Percentiles rank a stretch among this genome's conserved stretches.
Evolutionary conservation across 1,140 invertebrate species (phyloP).

Genomic region (Calephelis nemesis): DNA sequence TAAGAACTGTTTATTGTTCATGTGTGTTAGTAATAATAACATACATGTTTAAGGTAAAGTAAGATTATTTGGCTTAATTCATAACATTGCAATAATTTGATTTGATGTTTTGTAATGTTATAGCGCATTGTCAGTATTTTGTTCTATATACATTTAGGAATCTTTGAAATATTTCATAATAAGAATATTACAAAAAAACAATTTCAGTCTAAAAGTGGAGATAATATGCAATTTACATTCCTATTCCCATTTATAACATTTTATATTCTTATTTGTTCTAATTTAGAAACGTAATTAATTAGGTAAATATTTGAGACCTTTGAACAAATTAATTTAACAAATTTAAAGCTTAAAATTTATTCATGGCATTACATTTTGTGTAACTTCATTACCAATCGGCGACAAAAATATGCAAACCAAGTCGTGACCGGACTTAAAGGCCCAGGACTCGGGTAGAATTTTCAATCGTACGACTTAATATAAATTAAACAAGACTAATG

Average conservation of each 20-base stretch:
- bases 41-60: too few relatives aligned
- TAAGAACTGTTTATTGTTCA: too few relatives aligned
- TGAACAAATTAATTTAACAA: conserved; percentile 18
- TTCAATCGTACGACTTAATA: conserved; percentile 24
- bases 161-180: too few relatives aligned
- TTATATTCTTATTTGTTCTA: not conserved
- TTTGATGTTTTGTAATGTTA: too few relatives aligned
- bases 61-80: too few relatives aligned
- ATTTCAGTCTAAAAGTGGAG: too few relatives aligned
- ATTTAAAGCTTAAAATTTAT: conserved; percentile 19
- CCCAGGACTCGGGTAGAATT: conserved; percentile 21
- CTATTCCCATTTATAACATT: not conserved
- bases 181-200: too few relatives aligned
- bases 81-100: too few relatives aligned
- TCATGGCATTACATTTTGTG: conserved; percentile 18
- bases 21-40: too few relatives aligned
- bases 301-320: conserved; percentile 13
- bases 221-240: too few relatives aligned
- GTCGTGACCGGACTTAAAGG: conserved; percentile 31
- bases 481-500: conserved; percentile 34
- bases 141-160: too few relatives aligned
- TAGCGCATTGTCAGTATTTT: too few relatives aligned
- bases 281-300: conserved; percentile 20
- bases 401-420: conserved; percentile 36
- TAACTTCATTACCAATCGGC: conserved; percentile 30